Conservation (phyloP, 1,140 invertebrate species). For the Teleogryllus occipitalis region DNA sequence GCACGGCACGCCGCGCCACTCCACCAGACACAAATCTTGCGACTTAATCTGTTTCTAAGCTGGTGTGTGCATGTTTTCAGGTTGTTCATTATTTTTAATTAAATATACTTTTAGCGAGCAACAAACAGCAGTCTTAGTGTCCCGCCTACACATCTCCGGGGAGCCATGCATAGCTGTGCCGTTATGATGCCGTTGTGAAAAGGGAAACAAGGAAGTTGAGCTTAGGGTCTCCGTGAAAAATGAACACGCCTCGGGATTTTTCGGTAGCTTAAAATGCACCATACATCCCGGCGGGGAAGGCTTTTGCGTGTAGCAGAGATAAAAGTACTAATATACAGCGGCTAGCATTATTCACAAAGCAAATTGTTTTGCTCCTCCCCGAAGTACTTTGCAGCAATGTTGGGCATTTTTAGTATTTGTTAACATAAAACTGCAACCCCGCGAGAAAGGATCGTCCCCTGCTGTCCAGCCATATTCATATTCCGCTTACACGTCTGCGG, state of each 20-base stretch:
- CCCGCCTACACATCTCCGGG: background rate
- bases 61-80: conserved; percentile 3
- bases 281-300: background rate
- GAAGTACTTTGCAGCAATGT: background rate
- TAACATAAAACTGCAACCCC: background rate
- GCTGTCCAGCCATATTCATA: background rate
- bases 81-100: conserved; percentile 6
- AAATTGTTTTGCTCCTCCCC: background rate
- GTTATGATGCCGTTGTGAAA: conserved; percentile 1
- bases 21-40: background rate
- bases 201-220: background rate
- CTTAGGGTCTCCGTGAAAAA: background rate
- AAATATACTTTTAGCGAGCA: conserved; percentile 5
- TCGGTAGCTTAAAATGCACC: conserved; percentile 3
- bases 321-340: background rate
- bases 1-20: background rate
- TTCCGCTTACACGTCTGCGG: background rate
- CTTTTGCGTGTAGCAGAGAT: background rate
- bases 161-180: background rate
- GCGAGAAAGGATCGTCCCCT: background rate
- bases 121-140: background rate
- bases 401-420: background rate
- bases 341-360: background rate
- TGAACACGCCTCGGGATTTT: background rate
- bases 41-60: conserved; percentile 4